phyloP scores from a whole-genome alignment of 2,113 vertebrate species.

The Anguilla rostrata region DNA sequence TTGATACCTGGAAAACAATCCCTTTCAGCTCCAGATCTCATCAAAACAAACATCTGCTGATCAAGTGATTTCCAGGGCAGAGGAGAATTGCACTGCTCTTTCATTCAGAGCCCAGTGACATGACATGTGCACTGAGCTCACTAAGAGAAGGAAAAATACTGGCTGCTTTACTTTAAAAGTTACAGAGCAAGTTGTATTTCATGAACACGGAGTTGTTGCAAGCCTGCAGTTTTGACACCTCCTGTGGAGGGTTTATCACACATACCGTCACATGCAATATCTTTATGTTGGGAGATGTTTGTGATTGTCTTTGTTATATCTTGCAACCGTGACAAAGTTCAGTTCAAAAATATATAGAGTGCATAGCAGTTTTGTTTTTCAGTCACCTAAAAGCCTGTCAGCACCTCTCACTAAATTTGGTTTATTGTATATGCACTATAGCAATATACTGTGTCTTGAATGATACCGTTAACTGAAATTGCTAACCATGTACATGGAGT shows the following conservation, averaged over 20 bases:
- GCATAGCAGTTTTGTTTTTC: neutral
- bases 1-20: neutral
- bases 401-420: neutral
- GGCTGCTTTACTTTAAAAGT: constrained; percentile 1
- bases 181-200: neutral
- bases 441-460: neutral
- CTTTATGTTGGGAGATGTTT: neutral
- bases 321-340: neutral
- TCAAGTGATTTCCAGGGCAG: constrained; percentile 3
- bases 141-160: neutral
- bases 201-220: neutral
- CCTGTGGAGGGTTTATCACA: neutral
- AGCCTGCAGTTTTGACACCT: neutral
- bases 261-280: neutral
- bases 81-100: constrained; percentile 9
- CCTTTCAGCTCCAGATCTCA: neutral
- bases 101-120: neutral
- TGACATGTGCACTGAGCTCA: neutral
- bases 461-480: neutral
- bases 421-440: neutral
- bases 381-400: neutral
- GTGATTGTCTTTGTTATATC: neutral
- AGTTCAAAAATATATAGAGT: neutral
- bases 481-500: neutral
- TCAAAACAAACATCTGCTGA: constrained; percentile 6